Evolutionary conservation across 2,797 vertebrate species (phyloP).

Genomic region (Semaprochilodus insignis): DNA sequence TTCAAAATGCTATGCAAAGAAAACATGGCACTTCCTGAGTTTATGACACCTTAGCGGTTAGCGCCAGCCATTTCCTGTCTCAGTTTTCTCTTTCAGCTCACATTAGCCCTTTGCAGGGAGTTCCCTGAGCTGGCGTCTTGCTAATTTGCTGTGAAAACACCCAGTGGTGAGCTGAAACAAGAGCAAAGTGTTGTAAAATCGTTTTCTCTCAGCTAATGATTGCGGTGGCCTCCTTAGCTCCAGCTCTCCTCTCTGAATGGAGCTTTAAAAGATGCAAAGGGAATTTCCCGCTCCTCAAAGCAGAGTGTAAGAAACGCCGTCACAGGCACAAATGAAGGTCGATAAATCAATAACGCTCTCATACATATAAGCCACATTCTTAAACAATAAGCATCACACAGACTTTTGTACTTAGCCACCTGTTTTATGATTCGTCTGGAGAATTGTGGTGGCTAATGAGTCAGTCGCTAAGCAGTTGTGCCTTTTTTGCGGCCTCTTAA

Average conservation of each 20-base stretch:
- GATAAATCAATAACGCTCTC: constrained; percentile 27
- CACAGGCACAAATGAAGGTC: constrained; percentile 23
- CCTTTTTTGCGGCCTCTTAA: not conserved
- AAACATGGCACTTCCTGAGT: constrained; percentile 18
- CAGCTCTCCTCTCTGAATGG: not conserved
- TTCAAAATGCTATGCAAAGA: not conserved
- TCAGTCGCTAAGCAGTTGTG: not conserved
- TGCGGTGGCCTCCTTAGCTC: constrained; percentile 48
- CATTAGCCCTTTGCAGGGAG: constrained; percentile 30
- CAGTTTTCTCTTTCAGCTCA: constrained; percentile 1
- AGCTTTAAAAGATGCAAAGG: constrained; percentile 12
- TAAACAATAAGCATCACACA: not conserved
- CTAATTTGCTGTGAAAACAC: constrained; percentile 35
- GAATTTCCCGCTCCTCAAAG: not conserved
- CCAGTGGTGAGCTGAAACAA: constrained; percentile 31
- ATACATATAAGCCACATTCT: not conserved
- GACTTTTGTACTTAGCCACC: not conserved
- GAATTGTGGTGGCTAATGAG: not conserved
- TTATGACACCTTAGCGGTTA: not conserved
- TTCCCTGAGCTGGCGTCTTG: constrained; percentile 26
- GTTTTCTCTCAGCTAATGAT: constrained; percentile 46
- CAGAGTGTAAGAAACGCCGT: not conserved
- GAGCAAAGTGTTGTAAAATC: constrained; percentile 34
- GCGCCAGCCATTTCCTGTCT: not conserved
- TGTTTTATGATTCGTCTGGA: constrained; percentile 3